These are phyloP conservation scores for Tonatia bakeri DNA, from an alignment of 2,113 vertebrate genomes.

Conservation along the genomic window DNA sequence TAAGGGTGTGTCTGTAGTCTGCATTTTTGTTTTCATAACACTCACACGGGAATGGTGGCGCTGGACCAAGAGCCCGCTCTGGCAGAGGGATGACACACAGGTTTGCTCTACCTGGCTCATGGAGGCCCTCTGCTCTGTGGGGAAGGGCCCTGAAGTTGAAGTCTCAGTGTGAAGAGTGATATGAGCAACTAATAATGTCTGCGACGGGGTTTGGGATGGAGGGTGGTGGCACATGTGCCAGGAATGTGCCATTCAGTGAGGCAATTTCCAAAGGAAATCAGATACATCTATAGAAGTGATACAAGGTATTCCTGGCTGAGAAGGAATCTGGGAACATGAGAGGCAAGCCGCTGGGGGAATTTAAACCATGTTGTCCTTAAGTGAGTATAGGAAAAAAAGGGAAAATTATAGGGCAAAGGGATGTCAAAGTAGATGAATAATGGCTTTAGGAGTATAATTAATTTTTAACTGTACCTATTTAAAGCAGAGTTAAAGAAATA, in stretches of 20 bases:
- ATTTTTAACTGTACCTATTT: neutral
- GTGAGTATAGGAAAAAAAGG: neutral
- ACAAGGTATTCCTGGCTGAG: neutral
- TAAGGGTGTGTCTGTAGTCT: neutral
- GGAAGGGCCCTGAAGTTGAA: neutral
- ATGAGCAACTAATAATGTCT: neutral
- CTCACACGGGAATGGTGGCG: neutral
- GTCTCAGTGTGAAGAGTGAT: neutral
- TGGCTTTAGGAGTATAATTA: neutral
- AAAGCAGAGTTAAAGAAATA: constrained; percentile 9
- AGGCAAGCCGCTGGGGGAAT: neutral
- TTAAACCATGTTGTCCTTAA: neutral
- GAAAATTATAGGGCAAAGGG: neutral
- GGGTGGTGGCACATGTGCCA: neutral
- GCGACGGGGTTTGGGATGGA: neutral
- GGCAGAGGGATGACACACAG: neutral
- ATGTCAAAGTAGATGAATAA: neutral
- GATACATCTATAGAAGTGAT: neutral
- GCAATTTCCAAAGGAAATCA: constrained; percentile 38
- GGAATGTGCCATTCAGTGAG: constrained; percentile 29
- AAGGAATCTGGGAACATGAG: constrained; percentile 1
- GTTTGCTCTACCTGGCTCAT: neutral
- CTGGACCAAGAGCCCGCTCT: neutral
- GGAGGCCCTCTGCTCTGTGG: neutral
- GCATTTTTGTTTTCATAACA: constrained; percentile 23